These are phyloP conservation scores for Nasua narica DNA, from an alignment of 2,797 vertebrate species.

Conservation along the genomic window DNA sequence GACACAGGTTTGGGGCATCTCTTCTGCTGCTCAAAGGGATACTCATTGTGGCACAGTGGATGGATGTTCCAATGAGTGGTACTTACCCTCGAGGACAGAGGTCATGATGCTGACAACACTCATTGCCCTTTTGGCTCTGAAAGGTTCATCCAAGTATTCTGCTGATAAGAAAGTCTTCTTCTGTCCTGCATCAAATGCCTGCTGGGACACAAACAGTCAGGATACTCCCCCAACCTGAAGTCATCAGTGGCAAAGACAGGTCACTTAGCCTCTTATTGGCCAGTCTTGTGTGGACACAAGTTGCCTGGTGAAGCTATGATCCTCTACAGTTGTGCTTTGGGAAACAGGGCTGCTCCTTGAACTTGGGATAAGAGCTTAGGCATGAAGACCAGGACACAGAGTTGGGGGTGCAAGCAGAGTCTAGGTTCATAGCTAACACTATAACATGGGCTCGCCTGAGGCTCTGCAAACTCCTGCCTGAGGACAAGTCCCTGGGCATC, in stretches of 20 bases:
- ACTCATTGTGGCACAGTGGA: background rate
- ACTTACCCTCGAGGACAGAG: slow-evolving; percentile 94
- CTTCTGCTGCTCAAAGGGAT: background rate
- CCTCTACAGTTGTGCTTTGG: background rate
- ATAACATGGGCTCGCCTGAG: background rate
- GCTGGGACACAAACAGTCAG: slow-evolving; percentile 19
- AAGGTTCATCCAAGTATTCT: slow-evolving; percentile 85
- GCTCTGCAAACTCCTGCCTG: background rate
- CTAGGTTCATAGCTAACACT: too few relatives aligned
- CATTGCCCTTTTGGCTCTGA: slow-evolving; percentile 87
- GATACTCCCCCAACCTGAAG: background rate
- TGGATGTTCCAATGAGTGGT: background rate
- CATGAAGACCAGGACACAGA: background rate
- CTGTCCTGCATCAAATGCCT: slow-evolving; percentile 45
- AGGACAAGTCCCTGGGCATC: background rate
- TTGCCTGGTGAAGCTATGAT: background rate
- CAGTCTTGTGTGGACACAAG: background rate
- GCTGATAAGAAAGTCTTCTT: slow-evolving; percentile 80
- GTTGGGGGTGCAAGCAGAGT: background rate
- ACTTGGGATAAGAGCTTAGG: background rate
- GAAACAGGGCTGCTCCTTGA: background rate
- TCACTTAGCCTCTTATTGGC: background rate
- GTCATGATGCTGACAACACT: slow-evolving; percentile 95
- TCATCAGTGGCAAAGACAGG: background rate
- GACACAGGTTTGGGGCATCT: background rate